Evolutionary conservation across 2,888 invertebrate species (phyloP).

Genomic region (Brachypalpus laphriformis): DNA sequence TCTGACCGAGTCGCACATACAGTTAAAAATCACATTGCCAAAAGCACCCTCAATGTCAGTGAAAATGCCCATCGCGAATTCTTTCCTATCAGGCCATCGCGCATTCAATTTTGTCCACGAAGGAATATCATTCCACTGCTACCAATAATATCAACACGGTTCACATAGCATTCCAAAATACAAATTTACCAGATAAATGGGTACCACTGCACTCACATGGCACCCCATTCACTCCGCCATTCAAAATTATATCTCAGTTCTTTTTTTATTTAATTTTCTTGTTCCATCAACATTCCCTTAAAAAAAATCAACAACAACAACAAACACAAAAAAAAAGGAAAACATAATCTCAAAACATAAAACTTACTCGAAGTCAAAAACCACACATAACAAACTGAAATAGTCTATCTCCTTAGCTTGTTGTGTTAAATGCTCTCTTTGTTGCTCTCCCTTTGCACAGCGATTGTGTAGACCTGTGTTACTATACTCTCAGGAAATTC

Average conservation of each 20-base stretch:
- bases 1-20: too few relatives aligned
- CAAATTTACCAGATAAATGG: too few relatives aligned
- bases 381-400: slow-evolving; percentile 62
- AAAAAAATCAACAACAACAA: slow-evolving; percentile 1
- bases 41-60: too few relatives aligned
- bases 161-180: too few relatives aligned
- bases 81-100: too few relatives aligned
- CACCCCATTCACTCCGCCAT: background rate
- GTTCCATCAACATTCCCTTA: slow-evolving; percentile 55
- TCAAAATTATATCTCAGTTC: background rate
- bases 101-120: too few relatives aligned
- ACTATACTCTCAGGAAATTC: slow-evolving; percentile 54
- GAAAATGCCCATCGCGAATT: too few relatives aligned
- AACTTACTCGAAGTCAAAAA: slow-evolving; percentile 54
- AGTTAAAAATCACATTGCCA: too few relatives aligned
- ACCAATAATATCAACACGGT: too few relatives aligned
- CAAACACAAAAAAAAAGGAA: background rate
- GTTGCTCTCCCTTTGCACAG: slow-evolving; percentile 14
- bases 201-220: background rate
- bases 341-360: slow-evolving; percentile 51
- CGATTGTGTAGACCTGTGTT: slow-evolving; percentile 38
- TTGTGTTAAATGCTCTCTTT: slow-evolving; percentile 32
- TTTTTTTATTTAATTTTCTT: slow-evolving; percentile 31
- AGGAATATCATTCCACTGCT: too few relatives aligned
- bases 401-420: slow-evolving; percentile 58